Evolutionary conservation across 2,797 vertebrate genomes (phyloP).

Genomic region (Hydrophis major): DNA sequence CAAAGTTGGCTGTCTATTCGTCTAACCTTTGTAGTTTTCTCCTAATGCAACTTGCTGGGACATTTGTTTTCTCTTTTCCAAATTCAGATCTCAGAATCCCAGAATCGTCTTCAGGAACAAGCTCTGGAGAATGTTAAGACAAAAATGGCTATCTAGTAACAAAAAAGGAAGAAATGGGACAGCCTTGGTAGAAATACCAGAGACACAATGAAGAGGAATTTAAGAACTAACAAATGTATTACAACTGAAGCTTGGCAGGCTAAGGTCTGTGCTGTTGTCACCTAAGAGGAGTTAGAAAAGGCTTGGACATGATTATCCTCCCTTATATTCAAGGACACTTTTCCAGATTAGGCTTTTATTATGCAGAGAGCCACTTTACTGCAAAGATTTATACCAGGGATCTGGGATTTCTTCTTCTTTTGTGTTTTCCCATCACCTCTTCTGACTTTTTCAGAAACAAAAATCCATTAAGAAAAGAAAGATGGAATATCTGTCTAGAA

Average conservation of each 20-base stretch:
- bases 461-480: not conserved
- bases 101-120: not conserved
- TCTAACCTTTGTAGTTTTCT: constrained; percentile 26
- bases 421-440: not conserved
- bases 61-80: not conserved
- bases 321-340: not conserved
- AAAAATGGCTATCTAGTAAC: not conserved
- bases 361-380: not conserved
- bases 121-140: not conserved
- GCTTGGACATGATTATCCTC: not conserved
- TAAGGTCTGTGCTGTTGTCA: not conserved
- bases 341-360: not conserved
- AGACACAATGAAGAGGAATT: not conserved
- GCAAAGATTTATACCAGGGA: not conserved
- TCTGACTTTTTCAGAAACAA: not conserved
- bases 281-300: not conserved
- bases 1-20: not conserved
- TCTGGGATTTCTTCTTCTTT: not conserved
- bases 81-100: not conserved
- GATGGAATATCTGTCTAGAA: not conserved
- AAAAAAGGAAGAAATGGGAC: not conserved
- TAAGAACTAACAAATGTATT: not conserved
- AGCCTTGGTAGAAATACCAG: not conserved
- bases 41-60: not conserved
- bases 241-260: too few relatives aligned